phyloP scores from a whole-genome alignment of 1,140 invertebrate species.

The Micrasema longulum region DNA sequence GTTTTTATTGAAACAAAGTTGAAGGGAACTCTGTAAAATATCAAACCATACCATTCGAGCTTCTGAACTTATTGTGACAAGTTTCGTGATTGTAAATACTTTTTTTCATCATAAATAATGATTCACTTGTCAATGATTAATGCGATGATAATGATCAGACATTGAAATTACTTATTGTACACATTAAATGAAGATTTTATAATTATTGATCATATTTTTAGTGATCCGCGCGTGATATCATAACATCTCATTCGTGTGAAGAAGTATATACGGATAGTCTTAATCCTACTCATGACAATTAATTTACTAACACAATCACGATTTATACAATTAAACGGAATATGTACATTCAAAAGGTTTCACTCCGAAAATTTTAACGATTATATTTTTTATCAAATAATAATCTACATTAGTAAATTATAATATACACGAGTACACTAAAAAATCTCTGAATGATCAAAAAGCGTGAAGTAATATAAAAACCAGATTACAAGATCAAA shows the following conservation, averaged over 20 bases:
- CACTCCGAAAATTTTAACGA: too few species aligned
- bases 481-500: too few species aligned
- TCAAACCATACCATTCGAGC: constrained; percentile 1
- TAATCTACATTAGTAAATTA: too few species aligned
- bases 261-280: neutral
- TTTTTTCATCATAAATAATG: neutral
- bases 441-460: too few species aligned
- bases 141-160: constrained; percentile 1
- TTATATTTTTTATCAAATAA: too few species aligned
- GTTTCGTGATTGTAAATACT: neutral
- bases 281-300: too few species aligned
- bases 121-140: constrained; percentile 1
- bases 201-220: neutral
- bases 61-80: constrained; percentile 5
- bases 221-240: constrained; percentile 4
- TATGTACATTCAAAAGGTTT: too few species aligned
- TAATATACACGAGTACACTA: too few species aligned
- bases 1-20: neutral
- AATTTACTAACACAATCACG: too few species aligned
- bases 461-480: too few species aligned
- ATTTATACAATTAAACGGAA: too few species aligned
- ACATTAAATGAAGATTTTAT: neutral
- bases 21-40: neutral
- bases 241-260: constrained; percentile 1
- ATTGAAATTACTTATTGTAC: constrained; percentile 11